These are phyloP conservation scores for Mareca penelope DNA, from an alignment of 2,797 vertebrate genomes.

Conservation along the genomic window DNA sequence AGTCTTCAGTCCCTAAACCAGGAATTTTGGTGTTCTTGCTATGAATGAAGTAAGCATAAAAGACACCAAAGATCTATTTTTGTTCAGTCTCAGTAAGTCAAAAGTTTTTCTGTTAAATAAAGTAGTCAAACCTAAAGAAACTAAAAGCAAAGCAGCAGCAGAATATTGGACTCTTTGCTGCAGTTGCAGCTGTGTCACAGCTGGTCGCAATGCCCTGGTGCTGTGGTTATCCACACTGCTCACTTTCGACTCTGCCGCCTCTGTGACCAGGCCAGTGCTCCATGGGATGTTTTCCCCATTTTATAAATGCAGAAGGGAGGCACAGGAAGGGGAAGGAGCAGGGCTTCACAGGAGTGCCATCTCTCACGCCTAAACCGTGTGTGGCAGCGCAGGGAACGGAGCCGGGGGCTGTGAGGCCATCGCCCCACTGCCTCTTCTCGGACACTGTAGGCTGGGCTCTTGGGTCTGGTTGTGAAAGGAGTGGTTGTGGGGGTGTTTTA, in stretches of 20 bases:
- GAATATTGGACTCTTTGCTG: not conserved
- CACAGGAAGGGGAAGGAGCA: not conserved
- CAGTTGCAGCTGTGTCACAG: not conserved
- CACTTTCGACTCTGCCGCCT: not conserved
- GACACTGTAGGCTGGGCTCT: not conserved
- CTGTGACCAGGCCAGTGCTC: not conserved
- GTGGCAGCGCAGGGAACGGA: not conserved
- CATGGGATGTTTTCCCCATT: not conserved
- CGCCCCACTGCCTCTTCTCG: not conserved
- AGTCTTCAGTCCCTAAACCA: conserved; percentile 45
- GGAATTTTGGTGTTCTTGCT: not conserved
- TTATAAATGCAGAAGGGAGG: not conserved
- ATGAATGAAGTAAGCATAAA: not conserved
- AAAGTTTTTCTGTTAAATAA: not conserved
- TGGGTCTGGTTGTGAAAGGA: not conserved
- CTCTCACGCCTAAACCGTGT: not conserved
- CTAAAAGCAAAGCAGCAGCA: not conserved
- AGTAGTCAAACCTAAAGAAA: not conserved
- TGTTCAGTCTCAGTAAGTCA: not conserved
- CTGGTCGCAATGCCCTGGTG: not conserved
- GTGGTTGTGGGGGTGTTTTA: not conserved
- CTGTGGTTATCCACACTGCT: not conserved
- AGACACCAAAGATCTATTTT: not conserved
- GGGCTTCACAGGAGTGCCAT: not conserved
- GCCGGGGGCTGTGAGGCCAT: fast-evolving